These are phyloP conservation scores for Rhagophthalmus giganteus DNA, from an alignment of 2,888 invertebrate genomes.

Conservation along the genomic window DNA sequence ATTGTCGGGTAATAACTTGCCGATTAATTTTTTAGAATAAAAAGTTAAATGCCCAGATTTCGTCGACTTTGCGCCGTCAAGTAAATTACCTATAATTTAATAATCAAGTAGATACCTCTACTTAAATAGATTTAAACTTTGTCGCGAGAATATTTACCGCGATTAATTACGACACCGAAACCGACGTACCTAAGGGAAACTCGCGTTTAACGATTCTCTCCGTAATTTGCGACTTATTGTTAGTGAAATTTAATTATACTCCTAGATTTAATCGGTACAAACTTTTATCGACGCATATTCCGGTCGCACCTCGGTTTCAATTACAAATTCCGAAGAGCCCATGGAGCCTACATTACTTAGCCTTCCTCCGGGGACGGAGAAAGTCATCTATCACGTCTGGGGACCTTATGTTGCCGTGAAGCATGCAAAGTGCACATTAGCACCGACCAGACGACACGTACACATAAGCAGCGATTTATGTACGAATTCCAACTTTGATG, in stretches of 20 bases:
- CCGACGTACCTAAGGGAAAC: too few relatives aligned
- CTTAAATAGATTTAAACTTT: not conserved
- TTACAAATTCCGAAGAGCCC: conserved; percentile 30
- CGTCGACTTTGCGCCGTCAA: too few relatives aligned
- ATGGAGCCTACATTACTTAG: conserved; percentile 32
- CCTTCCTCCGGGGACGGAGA: conserved; percentile 35
- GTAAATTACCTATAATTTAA: too few relatives aligned
- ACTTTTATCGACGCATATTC: conserved; percentile 22
- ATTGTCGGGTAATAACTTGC: too few relatives aligned
- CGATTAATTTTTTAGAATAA: too few relatives aligned
- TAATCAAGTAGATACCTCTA: too few relatives aligned
- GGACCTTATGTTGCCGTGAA: conserved; percentile 27
- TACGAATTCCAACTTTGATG: conserved; percentile 30
- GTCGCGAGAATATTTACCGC: too few relatives aligned
- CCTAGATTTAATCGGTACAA: conserved; percentile 18
- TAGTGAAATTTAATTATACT: not conserved
- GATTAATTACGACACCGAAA: too few relatives aligned
- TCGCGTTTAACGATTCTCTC: too few relatives aligned
- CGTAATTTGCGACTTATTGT: too few relatives aligned
- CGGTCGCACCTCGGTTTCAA: conserved; percentile 32
- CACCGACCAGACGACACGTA: conserved; percentile 28
- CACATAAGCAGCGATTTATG: conserved; percentile 50
- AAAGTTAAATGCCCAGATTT: too few relatives aligned
- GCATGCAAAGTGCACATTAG: conserved; percentile 41
- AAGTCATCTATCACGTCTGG: conserved; percentile 38